Evolutionary conservation across 2,797 vertebrate species (phyloP).

Genomic region (Chelidonichthys spinosus): DNA sequence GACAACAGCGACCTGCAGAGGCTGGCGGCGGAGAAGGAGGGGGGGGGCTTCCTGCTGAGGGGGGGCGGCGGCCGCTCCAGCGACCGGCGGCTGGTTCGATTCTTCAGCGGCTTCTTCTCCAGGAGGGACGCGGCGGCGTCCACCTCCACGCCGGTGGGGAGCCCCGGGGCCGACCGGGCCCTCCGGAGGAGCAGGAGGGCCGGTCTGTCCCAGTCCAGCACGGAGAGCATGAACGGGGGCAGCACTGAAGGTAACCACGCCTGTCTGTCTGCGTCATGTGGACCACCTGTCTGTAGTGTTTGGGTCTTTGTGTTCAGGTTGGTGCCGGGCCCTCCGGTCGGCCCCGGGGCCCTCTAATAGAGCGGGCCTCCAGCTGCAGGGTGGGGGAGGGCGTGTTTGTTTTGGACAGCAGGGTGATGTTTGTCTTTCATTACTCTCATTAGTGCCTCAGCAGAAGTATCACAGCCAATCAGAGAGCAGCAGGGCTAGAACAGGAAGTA

Average conservation of each 20-base stretch:
- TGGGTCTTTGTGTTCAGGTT: too few species aligned
- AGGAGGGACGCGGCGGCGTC: constrained; percentile 50
- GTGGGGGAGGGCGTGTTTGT: constrained; percentile 47
- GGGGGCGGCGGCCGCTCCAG: constrained; percentile 64
- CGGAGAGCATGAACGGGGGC: constrained; percentile 88
- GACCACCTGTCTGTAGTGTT: not conserved
- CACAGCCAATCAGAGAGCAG: too few species aligned
- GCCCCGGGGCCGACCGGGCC: constrained; percentile 76
- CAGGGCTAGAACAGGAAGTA: not conserved
- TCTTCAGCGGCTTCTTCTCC: constrained; percentile 94
- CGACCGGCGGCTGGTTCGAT: constrained; percentile 88
- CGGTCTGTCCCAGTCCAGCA: constrained; percentile 84
- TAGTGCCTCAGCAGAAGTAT: too few species aligned
- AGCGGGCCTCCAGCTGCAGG: too few species aligned
- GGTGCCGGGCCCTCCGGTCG: too few species aligned
- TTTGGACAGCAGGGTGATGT: constrained; percentile 74
- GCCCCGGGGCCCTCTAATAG: too few species aligned
- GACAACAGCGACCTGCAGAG: constrained; percentile 93
- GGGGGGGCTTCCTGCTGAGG: constrained; percentile 71
- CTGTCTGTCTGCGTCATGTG: not conserved
- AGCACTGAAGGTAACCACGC: constrained; percentile 54
- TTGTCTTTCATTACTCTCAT: constrained; percentile 74
- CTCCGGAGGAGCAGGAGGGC: constrained; percentile 74
- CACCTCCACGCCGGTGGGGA: constrained; percentile 71
- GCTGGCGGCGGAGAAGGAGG: constrained; percentile 79